Evolutionary conservation across 92 coral and sea anemone genomes (phyloP).

Genomic region (Galaxea fascicularis): DNA sequence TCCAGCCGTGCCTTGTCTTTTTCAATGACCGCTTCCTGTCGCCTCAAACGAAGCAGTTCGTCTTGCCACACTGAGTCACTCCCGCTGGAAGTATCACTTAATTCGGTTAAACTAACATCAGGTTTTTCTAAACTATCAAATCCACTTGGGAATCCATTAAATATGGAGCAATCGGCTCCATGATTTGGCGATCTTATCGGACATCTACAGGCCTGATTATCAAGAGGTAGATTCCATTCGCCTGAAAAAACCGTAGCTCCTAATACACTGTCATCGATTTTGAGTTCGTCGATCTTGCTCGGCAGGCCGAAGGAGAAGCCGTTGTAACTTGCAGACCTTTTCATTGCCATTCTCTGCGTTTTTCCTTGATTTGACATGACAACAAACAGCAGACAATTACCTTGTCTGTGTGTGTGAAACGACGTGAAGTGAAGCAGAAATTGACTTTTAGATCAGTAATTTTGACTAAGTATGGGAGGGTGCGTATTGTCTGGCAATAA

Average conservation of each 20-base stretch:
- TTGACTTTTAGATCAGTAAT: neutral
- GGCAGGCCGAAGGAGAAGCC: conserved; percentile 33
- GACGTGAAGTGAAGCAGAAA: neutral
- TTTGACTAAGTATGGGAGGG: neutral
- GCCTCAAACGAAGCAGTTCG: conserved; percentile 41
- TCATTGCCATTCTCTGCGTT: conserved; percentile 37
- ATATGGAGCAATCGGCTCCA: conserved; percentile 29
- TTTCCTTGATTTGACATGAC: conserved; percentile 26
- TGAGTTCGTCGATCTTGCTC: conserved; percentile 25
- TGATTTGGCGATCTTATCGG: conserved; percentile 51
- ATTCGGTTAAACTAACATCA: conserved; percentile 44
- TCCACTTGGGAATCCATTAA: conserved; percentile 22
- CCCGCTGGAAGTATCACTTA: conserved; percentile 45
- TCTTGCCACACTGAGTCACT: conserved; percentile 51
- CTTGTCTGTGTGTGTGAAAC: neutral
- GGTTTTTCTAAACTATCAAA: conserved; percentile 7
- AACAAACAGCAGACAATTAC: neutral
- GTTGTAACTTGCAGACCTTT: conserved; percentile 49
- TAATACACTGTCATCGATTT: conserved; percentile 6
- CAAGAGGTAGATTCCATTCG: conserved; percentile 24
- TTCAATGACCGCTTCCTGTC: conserved; percentile 44
- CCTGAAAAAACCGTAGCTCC: conserved; percentile 20
- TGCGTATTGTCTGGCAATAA: neutral
- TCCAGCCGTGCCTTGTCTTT: conserved; percentile 63
- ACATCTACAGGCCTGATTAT: neutral